Evolutionary conservation across 2,113 vertebrate genomes (phyloP).

Genomic region (Periophthalmus modestus): DNA sequence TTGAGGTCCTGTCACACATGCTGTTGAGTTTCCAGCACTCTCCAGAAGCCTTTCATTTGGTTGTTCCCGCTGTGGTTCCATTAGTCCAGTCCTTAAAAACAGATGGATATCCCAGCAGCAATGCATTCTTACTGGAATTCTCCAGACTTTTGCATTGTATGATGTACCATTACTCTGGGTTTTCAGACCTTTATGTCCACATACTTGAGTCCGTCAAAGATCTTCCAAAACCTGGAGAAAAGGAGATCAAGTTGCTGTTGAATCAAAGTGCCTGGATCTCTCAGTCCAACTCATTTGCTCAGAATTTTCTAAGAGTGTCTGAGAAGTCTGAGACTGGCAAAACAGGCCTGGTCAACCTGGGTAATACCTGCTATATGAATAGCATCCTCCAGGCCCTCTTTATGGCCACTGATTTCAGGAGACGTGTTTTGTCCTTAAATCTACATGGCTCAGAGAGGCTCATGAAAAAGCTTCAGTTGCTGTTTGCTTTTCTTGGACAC

Average conservation of each 20-base stretch:
- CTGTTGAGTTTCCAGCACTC: constrained; percentile 99
- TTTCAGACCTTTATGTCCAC: constrained; percentile 96
- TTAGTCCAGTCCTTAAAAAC: constrained; percentile 87
- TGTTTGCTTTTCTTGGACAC: constrained; percentile 96
- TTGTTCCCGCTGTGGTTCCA: constrained; percentile 87
- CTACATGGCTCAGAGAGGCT: constrained; percentile 87
- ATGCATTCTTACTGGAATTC: constrained; percentile 88
- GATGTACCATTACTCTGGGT: constrained; percentile 99
- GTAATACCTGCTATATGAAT: constrained; percentile 99
- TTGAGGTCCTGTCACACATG: constrained; percentile 96
- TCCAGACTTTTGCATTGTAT: constrained; percentile 94
- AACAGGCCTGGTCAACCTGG: constrained; percentile 95
- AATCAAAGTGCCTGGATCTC: constrained; percentile 99
- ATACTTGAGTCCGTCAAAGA: constrained; percentile 95
- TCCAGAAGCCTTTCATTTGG: constrained; percentile 96
- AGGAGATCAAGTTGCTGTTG: constrained; percentile 92
- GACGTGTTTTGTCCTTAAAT: constrained; percentile 82
- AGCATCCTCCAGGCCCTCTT: constrained; percentile 97
- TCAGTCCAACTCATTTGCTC: constrained; percentile 89
- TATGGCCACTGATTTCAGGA: constrained; percentile 98
- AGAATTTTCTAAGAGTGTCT: constrained; percentile 86
- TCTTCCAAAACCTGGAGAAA: constrained; percentile 90
- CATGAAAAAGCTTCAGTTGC: constrained; percentile 95
- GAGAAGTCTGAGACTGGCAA: constrained; percentile 98
- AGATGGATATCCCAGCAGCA: constrained; percentile 87